Conservation (phyloP, 2,888 invertebrate species). For the Habrosyne pyritoides region DNA sequence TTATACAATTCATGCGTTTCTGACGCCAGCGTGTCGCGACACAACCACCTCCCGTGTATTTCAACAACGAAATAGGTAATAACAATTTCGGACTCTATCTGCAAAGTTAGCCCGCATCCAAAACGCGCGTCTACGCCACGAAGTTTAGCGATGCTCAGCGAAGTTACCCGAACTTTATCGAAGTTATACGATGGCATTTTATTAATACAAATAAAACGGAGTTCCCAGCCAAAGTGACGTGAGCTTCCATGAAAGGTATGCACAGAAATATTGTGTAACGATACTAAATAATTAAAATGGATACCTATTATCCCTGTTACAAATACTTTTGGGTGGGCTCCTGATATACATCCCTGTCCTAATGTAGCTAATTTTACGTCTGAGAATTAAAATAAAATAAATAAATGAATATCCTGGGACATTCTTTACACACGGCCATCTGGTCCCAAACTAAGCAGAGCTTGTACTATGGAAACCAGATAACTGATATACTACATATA, state of each 20-base stretch:
- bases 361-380: too few relatives aligned
- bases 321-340: too few relatives aligned
- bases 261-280: background rate
- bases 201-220: background rate
- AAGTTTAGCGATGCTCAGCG: background rate
- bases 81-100: constrained; percentile 4
- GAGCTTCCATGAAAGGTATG: background rate
- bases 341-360: too few relatives aligned
- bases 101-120: constrained; percentile 6
- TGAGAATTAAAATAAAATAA: too few relatives aligned
- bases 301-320: too few relatives aligned
- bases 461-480: too few relatives aligned
- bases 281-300: background rate
- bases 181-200: background rate
- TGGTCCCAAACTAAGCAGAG: too few relatives aligned
- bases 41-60: background rate
- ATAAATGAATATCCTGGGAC: too few relatives aligned
- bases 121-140: background rate
- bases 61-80: background rate
- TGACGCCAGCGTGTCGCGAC: background rate
- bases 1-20: background rate
- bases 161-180: constrained; percentile 3
- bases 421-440: too few relatives aligned
- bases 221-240: background rate
- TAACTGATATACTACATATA: too few relatives aligned